Evolutionary conservation across 2,113 vertebrate species (phyloP).

Genomic region (Aptenodytes patagonicus): DNA sequence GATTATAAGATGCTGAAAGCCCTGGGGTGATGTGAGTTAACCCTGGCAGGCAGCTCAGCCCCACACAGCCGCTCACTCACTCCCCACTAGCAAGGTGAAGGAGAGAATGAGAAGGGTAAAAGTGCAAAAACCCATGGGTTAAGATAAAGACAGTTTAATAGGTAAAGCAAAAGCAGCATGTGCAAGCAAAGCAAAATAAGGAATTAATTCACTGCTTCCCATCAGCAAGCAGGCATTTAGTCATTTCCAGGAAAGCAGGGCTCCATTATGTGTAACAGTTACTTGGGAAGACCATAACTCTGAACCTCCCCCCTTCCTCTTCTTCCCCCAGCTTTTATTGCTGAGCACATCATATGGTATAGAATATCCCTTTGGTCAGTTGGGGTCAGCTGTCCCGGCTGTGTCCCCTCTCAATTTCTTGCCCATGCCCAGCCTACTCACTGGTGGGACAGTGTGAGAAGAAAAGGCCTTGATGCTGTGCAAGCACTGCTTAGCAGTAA

Average conservation of each 20-base stretch:
- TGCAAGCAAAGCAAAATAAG: background rate
- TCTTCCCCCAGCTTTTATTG: background rate
- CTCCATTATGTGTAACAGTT: background rate
- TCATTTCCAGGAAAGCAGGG: background rate
- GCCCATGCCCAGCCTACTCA: background rate
- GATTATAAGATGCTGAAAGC: background rate
- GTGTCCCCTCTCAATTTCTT: background rate
- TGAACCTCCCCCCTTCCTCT: rapidly evolving
- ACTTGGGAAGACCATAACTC: background rate
- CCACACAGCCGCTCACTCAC: rapidly evolving
- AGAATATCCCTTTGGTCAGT: background rate
- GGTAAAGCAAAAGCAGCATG: background rate
- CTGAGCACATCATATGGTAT: background rate
- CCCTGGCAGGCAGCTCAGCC: background rate
- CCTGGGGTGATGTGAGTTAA: background rate
- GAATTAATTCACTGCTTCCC: background rate
- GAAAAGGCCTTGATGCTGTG: background rate
- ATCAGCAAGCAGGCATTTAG: background rate
- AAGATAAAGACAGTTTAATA: background rate
- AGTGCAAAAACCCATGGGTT: rapidly evolving
- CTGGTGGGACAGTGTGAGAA: background rate
- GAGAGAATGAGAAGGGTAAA: background rate
- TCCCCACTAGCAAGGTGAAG: rapidly evolving
- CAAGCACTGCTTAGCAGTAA: background rate
- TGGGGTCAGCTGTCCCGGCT: background rate